phyloP scores from a whole-genome alignment of 2,888 invertebrate genomes.

The Chrysina gloriosa region DNA sequence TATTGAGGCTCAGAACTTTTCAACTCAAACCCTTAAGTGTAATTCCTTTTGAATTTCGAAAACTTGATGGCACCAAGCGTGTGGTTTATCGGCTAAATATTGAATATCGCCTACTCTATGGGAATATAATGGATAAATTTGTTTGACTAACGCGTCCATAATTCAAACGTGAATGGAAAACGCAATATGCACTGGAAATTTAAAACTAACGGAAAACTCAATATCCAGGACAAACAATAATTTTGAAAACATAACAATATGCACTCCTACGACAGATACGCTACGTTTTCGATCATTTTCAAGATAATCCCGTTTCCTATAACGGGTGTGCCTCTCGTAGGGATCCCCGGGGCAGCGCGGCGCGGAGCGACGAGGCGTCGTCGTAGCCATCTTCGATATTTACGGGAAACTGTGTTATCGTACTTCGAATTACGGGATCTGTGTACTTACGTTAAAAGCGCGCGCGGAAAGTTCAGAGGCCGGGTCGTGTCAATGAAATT shows the following conservation, averaged over 20 bases:
- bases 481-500: slow-evolving; percentile 24
- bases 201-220: slow-evolving; percentile 8
- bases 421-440: slow-evolving; percentile 19
- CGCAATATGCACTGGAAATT: not conserved
- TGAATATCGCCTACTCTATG: no score
- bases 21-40: no score
- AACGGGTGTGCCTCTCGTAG: not conserved
- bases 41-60: no score
- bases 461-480: not conserved
- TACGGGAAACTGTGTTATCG: slow-evolving; percentile 15
- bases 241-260: slow-evolving; percentile 23
- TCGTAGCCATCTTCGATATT: not conserved
- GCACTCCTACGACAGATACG: not conserved
- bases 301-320: not conserved
- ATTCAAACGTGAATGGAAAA: not conserved
- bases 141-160: not conserved
- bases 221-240: slow-evolving; percentile 21
- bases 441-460: slow-evolving; percentile 21
- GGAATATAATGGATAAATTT: no score
- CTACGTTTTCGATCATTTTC: slow-evolving; percentile 7
- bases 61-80: no score
- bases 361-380: no score
- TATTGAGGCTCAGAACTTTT: no score
- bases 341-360: slow-evolving; percentile 1
- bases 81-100: no score